phyloP scores from a whole-genome alignment of 2,797 vertebrate genomes.

The Numenius phaeopus region DNA sequence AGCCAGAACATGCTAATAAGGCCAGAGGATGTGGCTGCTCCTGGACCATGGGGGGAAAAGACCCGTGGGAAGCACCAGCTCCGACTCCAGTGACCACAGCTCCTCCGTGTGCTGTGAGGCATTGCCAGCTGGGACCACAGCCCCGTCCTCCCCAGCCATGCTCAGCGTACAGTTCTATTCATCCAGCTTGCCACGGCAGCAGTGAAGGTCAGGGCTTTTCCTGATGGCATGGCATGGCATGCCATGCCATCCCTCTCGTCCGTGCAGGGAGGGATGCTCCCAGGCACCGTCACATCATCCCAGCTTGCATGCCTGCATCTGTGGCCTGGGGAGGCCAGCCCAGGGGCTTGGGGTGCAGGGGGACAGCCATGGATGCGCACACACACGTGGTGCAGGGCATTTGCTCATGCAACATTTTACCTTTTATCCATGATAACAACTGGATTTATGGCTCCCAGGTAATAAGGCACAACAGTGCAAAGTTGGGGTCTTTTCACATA shows the following conservation, averaged over 20 bases:
- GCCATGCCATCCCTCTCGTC: rapidly evolving
- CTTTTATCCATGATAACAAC: neutral
- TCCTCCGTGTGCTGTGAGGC: neutral
- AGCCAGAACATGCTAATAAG: neutral
- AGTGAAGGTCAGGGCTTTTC: neutral
- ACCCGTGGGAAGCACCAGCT: neutral
- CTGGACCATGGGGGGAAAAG: neutral
- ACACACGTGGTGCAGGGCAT: neutral
- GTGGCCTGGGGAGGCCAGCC: neutral
- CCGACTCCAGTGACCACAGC: neutral
- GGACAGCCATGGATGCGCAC: neutral
- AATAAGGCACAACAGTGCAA: neutral
- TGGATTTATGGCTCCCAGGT: neutral
- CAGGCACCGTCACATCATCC: rapidly evolving
- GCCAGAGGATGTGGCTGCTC: neutral
- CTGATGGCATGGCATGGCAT: neutral
- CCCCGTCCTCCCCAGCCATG: rapidly evolving
- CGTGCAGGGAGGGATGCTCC: rapidly evolving
- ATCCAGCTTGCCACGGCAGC: rapidly evolving
- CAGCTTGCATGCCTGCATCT: rapidly evolving
- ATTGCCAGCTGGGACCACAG: neutral
- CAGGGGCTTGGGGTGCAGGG: rapidly evolving
- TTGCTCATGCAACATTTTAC: neutral
- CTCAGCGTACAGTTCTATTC: rapidly evolving
- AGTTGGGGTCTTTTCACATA: neutral